These are phyloP conservation scores for Hephaestus fuliginosus DNA, from an alignment of 2,797 vertebrate species.

Conservation along the genomic window DNA sequence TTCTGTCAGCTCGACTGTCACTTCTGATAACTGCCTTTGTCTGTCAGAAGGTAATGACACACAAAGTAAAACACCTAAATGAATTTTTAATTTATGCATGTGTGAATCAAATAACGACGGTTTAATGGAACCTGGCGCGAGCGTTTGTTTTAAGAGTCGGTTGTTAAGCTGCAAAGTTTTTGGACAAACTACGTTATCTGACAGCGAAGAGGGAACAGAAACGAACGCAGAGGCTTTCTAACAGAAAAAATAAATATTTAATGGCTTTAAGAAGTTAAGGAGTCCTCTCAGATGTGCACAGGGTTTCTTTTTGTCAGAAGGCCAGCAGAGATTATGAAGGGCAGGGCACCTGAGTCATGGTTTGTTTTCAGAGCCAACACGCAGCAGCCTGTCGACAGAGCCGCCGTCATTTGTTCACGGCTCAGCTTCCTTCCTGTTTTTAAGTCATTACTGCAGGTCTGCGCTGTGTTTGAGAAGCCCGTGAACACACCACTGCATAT, in stretches of 20 bases:
- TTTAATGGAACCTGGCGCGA: not conserved
- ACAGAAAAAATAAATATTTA: not conserved
- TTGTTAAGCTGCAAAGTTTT: not conserved
- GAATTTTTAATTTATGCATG: no score
- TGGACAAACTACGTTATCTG: not conserved
- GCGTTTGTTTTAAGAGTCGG: no score
- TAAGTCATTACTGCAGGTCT: not conserved
- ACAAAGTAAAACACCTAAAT: no score
- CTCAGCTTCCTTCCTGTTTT: constrained; percentile 22
- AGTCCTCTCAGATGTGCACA: not conserved
- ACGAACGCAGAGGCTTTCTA: not conserved
- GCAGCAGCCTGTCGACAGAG: constrained; percentile 27
- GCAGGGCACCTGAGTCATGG: constrained; percentile 1
- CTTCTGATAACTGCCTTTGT: not conserved
- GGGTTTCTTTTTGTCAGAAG: not conserved
- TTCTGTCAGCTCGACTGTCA: constrained; percentile 1
- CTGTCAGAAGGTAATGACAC: not conserved
- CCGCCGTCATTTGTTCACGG: constrained; percentile 40
- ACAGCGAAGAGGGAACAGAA: no score
- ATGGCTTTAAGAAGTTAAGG: not conserved
- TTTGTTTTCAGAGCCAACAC: constrained; percentile 8
- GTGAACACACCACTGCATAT: no score
- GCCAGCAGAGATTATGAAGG: not conserved
- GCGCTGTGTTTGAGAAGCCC: not conserved
- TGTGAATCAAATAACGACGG: not conserved